Conservation (phyloP, 2,113 vertebrate species). For the Steatornis caripensis region DNA sequence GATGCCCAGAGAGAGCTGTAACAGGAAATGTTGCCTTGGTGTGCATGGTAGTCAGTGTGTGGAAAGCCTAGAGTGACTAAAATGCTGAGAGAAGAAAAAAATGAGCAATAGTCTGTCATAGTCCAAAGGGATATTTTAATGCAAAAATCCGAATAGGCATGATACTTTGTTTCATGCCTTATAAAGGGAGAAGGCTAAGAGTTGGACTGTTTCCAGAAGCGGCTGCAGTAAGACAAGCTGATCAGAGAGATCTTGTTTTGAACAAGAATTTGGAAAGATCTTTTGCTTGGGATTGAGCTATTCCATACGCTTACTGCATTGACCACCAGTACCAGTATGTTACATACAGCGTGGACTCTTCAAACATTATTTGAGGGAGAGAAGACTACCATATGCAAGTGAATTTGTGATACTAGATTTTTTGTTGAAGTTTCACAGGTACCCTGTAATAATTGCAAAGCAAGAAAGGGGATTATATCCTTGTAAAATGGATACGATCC, state of each 20-base stretch:
- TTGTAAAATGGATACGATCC: background rate
- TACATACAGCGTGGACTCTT: background rate
- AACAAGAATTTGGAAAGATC: background rate
- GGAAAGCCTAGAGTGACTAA: background rate
- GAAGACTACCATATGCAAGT: background rate
- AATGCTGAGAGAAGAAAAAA: constrained; percentile 16
- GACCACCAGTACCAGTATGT: background rate
- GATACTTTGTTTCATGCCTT: background rate
- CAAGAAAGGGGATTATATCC: background rate
- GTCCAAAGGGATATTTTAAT: background rate
- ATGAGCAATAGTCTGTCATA: background rate
- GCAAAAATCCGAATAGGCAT: background rate
- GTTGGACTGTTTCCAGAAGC: background rate
- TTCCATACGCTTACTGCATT: background rate
- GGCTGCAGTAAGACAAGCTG: background rate
- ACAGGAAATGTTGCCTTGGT: background rate
- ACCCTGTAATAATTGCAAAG: background rate
- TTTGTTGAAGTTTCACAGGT: background rate
- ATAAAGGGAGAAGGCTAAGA: background rate
- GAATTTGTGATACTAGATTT: background rate
- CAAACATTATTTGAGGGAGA: background rate
- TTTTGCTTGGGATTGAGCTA: background rate
- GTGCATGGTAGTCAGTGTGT: background rate
- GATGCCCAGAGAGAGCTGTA: background rate
- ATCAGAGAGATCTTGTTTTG: background rate